A percentile compares a stretch with the other conserved stretches of the same genome.
phyloP scores from a whole-genome alignment of 2,888 invertebrate species.

The Diachrysia chrysitis region DNA sequence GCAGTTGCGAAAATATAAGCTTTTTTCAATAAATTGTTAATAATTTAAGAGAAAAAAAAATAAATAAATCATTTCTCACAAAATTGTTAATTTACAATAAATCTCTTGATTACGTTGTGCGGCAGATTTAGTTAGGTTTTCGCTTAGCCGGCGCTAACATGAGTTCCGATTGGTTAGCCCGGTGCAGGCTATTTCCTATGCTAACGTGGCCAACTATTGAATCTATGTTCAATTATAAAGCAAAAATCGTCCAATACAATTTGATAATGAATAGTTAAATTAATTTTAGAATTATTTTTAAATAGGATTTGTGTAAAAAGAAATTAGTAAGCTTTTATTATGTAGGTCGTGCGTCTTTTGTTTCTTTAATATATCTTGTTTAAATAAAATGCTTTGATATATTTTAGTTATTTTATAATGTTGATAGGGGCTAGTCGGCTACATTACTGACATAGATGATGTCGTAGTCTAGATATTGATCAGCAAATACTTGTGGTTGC shows the following conservation, averaged over 20 bases:
- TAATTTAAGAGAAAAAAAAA: too few species aligned
- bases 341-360: neutral
- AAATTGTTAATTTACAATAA: neutral
- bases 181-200: conserved; percentile 36
- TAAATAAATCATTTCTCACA: too few species aligned
- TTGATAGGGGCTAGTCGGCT: too few species aligned
- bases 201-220: neutral
- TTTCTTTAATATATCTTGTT: neutral
- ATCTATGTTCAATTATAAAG: neutral
- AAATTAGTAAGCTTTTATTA: neutral
- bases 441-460: too few species aligned
- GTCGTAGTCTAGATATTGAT: too few species aligned
- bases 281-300: too few species aligned
- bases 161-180: conserved; percentile 47
- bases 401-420: too few species aligned
- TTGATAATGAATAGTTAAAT: neutral
- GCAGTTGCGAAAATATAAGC: too few species aligned
- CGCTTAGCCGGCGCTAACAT: conserved; percentile 22
- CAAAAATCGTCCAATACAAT: neutral
- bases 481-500: neutral
- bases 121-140: conserved; percentile 20
- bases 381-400: too few species aligned
- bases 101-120: neutral
- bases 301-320: neutral
- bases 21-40: too few species aligned